phyloP scores from a whole-genome alignment of 2,113 vertebrate genomes.

The Ictidomys tridecemlineatus region DNA sequence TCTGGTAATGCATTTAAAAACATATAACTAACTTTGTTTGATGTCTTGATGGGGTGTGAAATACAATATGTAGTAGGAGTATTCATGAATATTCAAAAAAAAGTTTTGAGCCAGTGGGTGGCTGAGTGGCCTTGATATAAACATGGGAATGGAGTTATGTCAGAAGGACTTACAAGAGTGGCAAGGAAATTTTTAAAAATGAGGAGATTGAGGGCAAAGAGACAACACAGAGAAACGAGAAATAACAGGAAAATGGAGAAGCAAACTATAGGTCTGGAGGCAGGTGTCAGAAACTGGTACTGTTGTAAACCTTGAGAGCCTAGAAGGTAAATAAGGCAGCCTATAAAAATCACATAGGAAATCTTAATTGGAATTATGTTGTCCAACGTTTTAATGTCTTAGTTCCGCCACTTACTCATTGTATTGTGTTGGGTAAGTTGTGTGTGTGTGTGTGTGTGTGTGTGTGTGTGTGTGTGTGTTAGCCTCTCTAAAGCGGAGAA shows the following conservation, averaged over 20 bases:
- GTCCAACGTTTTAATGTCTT: not conserved
- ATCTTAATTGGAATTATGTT: not conserved
- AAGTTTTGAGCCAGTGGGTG: not conserved
- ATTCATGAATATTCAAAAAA: not conserved
- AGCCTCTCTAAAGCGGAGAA: not conserved
- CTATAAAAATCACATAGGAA: accelerated
- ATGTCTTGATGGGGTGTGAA: slow-evolving; percentile 62
- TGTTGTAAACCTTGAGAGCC: not conserved
- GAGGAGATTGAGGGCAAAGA: not conserved
- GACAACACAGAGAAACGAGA: not conserved
- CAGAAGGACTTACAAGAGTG: not conserved
- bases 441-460: not conserved
- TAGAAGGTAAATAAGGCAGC: accelerated
- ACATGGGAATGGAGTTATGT: not conserved
- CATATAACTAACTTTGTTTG: slow-evolving; percentile 45
- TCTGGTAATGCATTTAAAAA: slow-evolving; percentile 55
- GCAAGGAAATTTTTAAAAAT: not conserved
- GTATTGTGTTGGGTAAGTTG: not conserved
- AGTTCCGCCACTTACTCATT: too few relatives aligned
- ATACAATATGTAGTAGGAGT: slow-evolving; percentile 18
- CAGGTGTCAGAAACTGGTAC: not conserved
- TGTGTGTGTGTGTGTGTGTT: not conserved
- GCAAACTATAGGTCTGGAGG: not conserved
- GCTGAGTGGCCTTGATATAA: not conserved
- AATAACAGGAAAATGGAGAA: not conserved